phyloP scores from a whole-genome alignment of 2,888 invertebrate species.

The Resseliella maxima region DNA sequence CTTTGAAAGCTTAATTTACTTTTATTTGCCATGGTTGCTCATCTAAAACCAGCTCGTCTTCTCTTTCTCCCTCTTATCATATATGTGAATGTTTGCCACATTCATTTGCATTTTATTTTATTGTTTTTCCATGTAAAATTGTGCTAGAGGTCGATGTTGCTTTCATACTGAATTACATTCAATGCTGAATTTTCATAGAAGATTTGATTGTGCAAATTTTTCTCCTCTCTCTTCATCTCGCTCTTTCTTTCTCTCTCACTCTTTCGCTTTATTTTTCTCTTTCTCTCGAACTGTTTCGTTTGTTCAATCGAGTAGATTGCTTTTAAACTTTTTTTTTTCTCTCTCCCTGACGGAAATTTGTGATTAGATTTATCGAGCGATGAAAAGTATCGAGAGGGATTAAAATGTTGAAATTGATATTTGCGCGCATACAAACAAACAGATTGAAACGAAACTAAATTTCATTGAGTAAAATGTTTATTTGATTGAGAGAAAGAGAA shows the following conservation, averaged over 20 bases:
- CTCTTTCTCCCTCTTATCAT: not conserved
- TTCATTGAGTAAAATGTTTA: not conserved
- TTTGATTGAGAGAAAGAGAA: slow-evolving; percentile 5
- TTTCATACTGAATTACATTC: not conserved
- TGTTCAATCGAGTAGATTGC: slow-evolving; percentile 42
- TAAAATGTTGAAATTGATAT: slow-evolving; percentile 31
- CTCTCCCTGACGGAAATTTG: not conserved
- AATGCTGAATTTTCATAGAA: slow-evolving; percentile 30
- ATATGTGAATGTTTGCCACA: slow-evolving; percentile 41
- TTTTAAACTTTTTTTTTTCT: not conserved
- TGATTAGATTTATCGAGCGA: slow-evolving; percentile 28
- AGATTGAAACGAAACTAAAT: not conserved
- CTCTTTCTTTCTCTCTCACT: not conserved
- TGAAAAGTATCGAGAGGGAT: slow-evolving; percentile 29
- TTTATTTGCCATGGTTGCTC: slow-evolving; percentile 32
- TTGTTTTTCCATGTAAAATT: slow-evolving; percentile 33
- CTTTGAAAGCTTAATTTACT: slow-evolving; percentile 55
- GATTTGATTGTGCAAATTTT: not conserved
- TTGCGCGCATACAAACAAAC: not conserved
- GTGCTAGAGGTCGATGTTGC: not conserved
- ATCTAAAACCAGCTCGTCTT: not conserved
- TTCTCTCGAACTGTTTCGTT: not conserved
- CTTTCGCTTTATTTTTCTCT: not conserved
- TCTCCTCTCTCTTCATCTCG: not conserved
- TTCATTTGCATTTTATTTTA: slow-evolving; percentile 39